Conservation (phyloP, 64 coral and sea anemone genomes). For the Anthopleura sola region DNA sequence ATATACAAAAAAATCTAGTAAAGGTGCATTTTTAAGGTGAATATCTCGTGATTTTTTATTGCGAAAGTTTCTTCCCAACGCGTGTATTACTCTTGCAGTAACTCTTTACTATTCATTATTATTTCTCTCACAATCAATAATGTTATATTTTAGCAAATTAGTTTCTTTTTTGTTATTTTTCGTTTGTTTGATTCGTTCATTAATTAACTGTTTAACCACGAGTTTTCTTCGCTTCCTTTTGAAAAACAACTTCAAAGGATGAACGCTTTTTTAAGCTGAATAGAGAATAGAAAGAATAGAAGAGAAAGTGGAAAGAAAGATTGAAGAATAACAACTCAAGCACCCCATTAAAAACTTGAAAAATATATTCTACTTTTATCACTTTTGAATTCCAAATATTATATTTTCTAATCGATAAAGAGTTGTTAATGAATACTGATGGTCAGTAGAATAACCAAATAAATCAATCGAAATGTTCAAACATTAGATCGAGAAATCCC, state of each 20-base stretch:
- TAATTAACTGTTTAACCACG: neutral
- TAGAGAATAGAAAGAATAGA: too few relatives aligned
- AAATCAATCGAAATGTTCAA: neutral
- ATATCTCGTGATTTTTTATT: neutral
- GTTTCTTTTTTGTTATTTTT: constrained; percentile 13
- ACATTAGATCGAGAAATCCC: constrained; percentile 2
- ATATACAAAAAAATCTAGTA: neutral
- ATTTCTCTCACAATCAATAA: neutral
- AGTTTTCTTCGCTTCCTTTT: neutral
- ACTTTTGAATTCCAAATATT: neutral
- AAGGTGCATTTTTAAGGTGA: neutral
- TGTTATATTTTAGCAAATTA: neutral
- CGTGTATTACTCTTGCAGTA: neutral
- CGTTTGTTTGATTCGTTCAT: constrained; percentile 1
- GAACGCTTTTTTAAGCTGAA: neutral
- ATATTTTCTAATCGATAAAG: constrained; percentile 5
- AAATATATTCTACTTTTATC: neutral
- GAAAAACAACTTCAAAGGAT: neutral
- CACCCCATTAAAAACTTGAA: neutral
- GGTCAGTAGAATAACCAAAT: constrained; percentile 2
- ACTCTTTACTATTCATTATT: neutral
- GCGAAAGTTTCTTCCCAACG: neutral
- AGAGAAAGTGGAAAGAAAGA: neutral
- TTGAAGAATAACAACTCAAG: too few relatives aligned
- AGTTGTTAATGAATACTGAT: constrained; percentile 17